Evolutionary conservation across 2,113 vertebrate species (phyloP).

Genomic region (Numida meleagris): DNA sequence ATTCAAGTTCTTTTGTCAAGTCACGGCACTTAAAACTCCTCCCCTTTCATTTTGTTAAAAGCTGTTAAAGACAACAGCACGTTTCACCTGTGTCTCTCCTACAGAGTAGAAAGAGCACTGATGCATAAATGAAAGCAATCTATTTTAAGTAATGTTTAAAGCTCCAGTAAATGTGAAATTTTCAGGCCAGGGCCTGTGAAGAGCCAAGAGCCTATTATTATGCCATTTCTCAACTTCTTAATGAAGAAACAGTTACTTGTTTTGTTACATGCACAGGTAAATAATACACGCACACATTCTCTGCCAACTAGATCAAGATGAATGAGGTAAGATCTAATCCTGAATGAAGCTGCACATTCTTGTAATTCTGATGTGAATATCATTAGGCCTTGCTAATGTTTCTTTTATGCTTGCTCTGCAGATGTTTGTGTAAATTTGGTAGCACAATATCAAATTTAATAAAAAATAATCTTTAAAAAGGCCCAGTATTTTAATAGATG

Average conservation of each 20-base stretch:
- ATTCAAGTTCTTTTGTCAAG: neutral
- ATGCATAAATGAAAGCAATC: neutral
- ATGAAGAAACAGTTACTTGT: neutral
- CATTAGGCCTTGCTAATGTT: fast-evolving
- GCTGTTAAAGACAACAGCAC: neutral
- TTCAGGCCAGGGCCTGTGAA: no score
- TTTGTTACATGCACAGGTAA: fast-evolving
- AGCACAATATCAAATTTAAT: neutral
- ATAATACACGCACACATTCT: fast-evolving
- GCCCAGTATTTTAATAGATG: neutral
- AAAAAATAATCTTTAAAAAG: neutral
- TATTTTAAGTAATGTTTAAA: neutral
- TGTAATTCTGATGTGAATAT: neutral
- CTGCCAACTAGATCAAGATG: fast-evolving
- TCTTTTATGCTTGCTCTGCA: neutral
- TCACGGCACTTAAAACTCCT: neutral
- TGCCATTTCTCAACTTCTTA: fast-evolving
- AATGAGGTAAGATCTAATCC: fast-evolving
- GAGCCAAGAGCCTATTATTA: fast-evolving
- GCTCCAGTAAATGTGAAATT: fast-evolving
- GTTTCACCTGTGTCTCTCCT: neutral
- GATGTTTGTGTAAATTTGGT: neutral
- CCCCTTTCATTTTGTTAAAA: fast-evolving
- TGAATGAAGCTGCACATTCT: no score
- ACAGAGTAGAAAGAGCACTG: neutral